Conservation (phyloP, 1,140 invertebrate species). For the Drosophila tani region DNA sequence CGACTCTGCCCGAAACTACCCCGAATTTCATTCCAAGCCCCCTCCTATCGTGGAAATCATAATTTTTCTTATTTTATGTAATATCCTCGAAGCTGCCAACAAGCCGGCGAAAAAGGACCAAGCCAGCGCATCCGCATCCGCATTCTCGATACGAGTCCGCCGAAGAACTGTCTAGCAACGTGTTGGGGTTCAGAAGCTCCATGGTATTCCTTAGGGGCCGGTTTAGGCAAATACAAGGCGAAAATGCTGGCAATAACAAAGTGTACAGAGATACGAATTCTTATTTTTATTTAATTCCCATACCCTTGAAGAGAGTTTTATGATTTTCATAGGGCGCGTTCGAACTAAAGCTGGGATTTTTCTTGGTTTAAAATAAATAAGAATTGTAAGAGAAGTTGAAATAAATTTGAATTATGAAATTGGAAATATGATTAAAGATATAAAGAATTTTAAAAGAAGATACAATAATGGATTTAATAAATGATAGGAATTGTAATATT, state of each 20-base stretch:
- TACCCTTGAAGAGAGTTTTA: constrained; percentile 31
- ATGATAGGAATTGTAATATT: too few relatives aligned
- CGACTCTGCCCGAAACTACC: background rate
- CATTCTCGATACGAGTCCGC: constrained; percentile 4
- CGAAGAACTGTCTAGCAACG: constrained; percentile 68
- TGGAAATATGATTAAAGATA: too few relatives aligned
- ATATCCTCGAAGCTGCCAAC: constrained; percentile 69
- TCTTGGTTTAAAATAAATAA: background rate
- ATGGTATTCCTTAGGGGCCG: constrained; percentile 71
- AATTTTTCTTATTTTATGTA: constrained; percentile 82
- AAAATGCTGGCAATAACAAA: constrained; percentile 59
- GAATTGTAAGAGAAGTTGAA: background rate
- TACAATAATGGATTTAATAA: too few relatives aligned
- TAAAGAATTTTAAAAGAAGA: background rate
- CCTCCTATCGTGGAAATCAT: constrained; percentile 61
- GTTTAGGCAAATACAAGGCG: constrained; percentile 72
- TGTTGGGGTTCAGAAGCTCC: constrained; percentile 26
- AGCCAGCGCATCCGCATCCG: constrained; percentile 2
- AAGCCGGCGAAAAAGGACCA: constrained; percentile 23
- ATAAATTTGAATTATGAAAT: too few relatives aligned
- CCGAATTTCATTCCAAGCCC: background rate
- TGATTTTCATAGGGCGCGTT: background rate
- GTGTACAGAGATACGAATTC: constrained; percentile 38
- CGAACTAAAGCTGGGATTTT: background rate
- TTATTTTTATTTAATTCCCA: constrained; percentile 52